These are phyloP conservation scores for Amiota communis DNA, from an alignment of 2,888 invertebrate species.

Conservation along the genomic window DNA sequence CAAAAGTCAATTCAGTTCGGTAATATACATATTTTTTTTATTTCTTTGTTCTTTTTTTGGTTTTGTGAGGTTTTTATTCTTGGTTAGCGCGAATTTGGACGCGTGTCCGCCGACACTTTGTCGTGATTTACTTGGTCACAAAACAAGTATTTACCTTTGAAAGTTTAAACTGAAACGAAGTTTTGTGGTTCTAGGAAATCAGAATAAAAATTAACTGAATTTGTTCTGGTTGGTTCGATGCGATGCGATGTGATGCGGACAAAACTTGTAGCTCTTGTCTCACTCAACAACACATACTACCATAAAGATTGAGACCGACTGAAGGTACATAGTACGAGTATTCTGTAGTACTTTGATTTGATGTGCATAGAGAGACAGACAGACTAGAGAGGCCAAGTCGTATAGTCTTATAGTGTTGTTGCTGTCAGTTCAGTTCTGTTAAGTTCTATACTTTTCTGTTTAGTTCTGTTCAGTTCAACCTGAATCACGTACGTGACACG, in stretches of 20 bases:
- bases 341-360: neutral
- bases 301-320: too few relatives aligned
- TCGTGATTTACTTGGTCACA: conserved; percentile 59
- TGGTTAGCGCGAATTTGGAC: conserved; percentile 56
- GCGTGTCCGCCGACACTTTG: conserved; percentile 72
- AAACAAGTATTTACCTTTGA: neutral
- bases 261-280: too few relatives aligned
- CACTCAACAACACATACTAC: too few relatives aligned
- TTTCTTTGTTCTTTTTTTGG: neutral
- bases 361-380: neutral
- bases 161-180: neutral
- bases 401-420: neutral
- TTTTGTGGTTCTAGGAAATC: conserved; percentile 20
- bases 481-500: conserved; percentile 63
- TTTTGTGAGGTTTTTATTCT: conserved; percentile 25
- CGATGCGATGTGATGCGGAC: neutral
- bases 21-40: conserved; percentile 60
- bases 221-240: conserved; percentile 55
- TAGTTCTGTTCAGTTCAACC: conserved; percentile 44
- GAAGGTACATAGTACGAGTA: too few relatives aligned
- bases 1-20: conserved; percentile 69
- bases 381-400: too few relatives aligned
- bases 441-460: neutral
- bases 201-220: conserved; percentile 64
- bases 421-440: neutral